Evolutionary conservation across 2,888 invertebrate species (phyloP).

Genomic region (Cerastis rubricosa): DNA sequence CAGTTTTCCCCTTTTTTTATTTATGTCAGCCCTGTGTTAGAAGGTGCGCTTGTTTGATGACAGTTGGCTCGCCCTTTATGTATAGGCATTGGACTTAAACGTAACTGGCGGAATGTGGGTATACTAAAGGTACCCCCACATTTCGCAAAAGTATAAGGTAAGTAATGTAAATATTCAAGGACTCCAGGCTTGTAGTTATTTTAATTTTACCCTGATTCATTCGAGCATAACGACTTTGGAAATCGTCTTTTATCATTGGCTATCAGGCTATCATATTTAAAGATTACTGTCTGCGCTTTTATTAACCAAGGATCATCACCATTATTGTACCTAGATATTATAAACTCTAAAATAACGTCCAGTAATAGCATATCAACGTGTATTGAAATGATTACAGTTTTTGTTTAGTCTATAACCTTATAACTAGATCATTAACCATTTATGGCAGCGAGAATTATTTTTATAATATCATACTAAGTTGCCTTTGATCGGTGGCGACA

Average conservation of each 20-base stretch:
- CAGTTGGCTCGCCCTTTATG: too few species aligned
- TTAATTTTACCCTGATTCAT: constrained; percentile 2
- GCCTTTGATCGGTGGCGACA: constrained; percentile 51
- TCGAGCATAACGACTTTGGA: not conserved
- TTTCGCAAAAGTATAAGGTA: too few species aligned
- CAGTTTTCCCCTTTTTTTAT: too few species aligned
- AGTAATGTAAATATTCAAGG: not conserved
- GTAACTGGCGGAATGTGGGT: too few species aligned
- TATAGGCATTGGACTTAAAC: too few species aligned
- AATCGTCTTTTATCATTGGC: constrained; percentile 5
- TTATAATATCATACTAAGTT: constrained; percentile 41
- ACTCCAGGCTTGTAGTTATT: not conserved
- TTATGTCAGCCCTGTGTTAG: too few species aligned
- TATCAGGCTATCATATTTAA: not conserved
- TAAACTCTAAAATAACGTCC: constrained; percentile 25
- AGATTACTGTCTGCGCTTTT: not conserved
- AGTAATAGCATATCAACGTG: constrained; percentile 34
- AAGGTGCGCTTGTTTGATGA: too few species aligned
- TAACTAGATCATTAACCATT: constrained; percentile 49
- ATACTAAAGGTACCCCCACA: too few species aligned
- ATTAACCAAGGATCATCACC: constrained; percentile 5
- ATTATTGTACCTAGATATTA: constrained; percentile 2
- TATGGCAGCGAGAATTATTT: constrained; percentile 40
- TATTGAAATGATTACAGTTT: constrained; percentile 43
- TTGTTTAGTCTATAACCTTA: constrained; percentile 31